These are phyloP conservation scores for Papilio xuthus DNA, from an alignment of 1,140 invertebrate genomes.

Conservation along the genomic window DNA sequence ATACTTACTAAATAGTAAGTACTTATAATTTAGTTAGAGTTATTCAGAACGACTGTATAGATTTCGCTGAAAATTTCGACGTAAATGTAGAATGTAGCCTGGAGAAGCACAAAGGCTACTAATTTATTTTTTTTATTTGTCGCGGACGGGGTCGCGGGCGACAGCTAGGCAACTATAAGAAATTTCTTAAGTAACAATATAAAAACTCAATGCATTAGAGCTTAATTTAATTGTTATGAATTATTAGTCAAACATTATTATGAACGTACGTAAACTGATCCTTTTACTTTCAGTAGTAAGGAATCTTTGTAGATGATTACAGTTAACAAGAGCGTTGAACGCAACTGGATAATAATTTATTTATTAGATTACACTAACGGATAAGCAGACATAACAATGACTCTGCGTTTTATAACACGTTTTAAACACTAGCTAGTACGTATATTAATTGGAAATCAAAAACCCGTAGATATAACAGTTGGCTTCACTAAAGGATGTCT, in stretches of 20 bases:
- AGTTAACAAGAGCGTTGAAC: not conserved
- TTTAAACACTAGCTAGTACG: not conserved
- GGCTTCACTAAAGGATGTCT: not conserved
- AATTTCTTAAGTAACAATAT: not conserved
- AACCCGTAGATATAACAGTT: not conserved
- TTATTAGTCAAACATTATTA: not conserved
- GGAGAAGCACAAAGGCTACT: no score
- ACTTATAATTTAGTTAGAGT: no score
- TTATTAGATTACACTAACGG: not conserved
- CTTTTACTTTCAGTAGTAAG: no score
- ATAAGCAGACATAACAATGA: not conserved
- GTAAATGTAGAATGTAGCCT: no score
- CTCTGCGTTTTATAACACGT: not conserved
- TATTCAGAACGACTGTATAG: no score
- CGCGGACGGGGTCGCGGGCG: no score
- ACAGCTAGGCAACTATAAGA: no score
- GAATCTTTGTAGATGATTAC: no score
- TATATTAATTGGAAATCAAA: not conserved
- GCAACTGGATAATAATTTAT: slow-evolving; percentile 1
- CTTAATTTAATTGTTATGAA: not conserved
- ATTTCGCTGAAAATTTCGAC: no score
- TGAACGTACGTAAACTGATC: not conserved
- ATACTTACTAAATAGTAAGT: not conserved
- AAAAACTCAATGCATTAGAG: not conserved
- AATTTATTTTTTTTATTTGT: no score